A percentile compares a stretch with the other conserved stretches of the same genome.
These are phyloP conservation scores for Sciaenops ocellatus DNA, from an alignment of 2,797 vertebrate species.

Conservation along the genomic window DNA sequence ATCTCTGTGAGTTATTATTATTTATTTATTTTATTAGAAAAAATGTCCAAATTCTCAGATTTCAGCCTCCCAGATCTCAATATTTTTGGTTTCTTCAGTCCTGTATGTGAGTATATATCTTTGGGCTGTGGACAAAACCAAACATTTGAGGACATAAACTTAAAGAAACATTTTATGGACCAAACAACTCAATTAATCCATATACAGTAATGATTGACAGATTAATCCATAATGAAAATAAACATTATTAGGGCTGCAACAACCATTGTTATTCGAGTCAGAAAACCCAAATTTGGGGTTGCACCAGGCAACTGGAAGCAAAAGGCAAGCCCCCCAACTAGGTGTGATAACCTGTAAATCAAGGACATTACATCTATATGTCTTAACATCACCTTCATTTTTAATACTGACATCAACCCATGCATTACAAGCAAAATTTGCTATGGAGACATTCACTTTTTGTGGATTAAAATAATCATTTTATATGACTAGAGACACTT, in stretches of 20 bases:
- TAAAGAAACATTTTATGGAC: too few species aligned
- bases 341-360: not conserved
- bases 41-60: too few species aligned
- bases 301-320: not conserved
- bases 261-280: not conserved
- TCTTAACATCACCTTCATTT: not conserved
- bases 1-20: too few species aligned
- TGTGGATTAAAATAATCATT: not conserved
- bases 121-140: too few species aligned
- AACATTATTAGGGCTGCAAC: too few species aligned
- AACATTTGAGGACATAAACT: too few species aligned
- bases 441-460: not conserved
- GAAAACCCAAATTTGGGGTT: not conserved
- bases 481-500: not conserved
- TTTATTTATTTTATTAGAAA: too few species aligned
- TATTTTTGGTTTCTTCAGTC: too few species aligned
- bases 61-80: too few species aligned
- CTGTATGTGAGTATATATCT: too few species aligned
- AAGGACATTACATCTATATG: not conserved
- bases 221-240: too few species aligned
- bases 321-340: not conserved
- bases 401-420: not conserved
- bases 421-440: not conserved
- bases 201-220: rapidly evolving
- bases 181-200: too few species aligned